phyloP scores from a whole-genome alignment of 35 echinoderm and acorn worm genomes.

The Heliocidaris tuberculata region DNA sequence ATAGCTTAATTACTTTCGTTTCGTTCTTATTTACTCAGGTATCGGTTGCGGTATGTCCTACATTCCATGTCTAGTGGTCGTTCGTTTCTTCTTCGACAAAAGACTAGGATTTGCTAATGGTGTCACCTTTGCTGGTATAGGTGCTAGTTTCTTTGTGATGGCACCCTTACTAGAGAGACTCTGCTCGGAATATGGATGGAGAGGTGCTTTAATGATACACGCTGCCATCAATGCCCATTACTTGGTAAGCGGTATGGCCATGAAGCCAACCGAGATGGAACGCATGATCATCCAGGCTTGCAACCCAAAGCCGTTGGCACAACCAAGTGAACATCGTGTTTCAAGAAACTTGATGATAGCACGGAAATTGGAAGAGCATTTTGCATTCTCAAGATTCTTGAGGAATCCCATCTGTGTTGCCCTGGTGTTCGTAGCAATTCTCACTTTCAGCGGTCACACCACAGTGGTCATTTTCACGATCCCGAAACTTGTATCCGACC shows the following conservation, averaged over 20 bases:
- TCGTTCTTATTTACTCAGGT: not conserved
- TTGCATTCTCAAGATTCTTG: no score
- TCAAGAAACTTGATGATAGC: not conserved
- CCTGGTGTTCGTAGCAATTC: not conserved
- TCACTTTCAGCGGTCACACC: no score
- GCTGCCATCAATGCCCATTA: not conserved
- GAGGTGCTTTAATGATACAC: slow-evolving; percentile 15
- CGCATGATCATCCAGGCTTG: not conserved
- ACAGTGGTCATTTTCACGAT: not conserved
- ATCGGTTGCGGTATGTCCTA: slow-evolving; percentile 24
- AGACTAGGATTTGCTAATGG: slow-evolving; percentile 23
- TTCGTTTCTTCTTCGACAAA: not conserved
- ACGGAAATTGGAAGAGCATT: not conserved
- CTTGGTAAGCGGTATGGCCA: not conserved
- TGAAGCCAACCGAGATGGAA: not conserved
- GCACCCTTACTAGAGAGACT: not conserved
- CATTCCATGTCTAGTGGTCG: not conserved
- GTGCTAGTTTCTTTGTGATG: not conserved
- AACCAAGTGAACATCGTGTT: not conserved
- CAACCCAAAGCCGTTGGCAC: no score
- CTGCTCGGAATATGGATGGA: slow-evolving; percentile 1
- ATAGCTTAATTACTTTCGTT: no score
- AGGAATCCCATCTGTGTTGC: not conserved
- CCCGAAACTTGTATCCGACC: not conserved
- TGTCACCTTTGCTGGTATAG: not conserved